phyloP scores from a whole-genome alignment of 1,140 invertebrate genomes.

The Bombus superbus region DNA sequence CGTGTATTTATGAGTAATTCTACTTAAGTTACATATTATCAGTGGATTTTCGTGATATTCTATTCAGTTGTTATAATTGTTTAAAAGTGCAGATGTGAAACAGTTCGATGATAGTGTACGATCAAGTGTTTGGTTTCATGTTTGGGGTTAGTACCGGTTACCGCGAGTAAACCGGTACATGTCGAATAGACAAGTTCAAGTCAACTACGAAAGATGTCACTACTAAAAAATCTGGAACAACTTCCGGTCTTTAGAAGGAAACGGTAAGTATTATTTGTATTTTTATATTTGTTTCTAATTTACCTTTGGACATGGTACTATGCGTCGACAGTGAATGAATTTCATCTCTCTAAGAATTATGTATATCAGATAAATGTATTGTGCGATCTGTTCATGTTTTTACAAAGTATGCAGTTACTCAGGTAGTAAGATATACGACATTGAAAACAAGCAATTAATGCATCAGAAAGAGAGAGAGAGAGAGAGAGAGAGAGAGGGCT shows the following conservation, averaged over 20 bases:
- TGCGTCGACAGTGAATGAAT: neutral
- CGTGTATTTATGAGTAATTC: slow-evolving; percentile 30
- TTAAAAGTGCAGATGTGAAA: slow-evolving; percentile 5
- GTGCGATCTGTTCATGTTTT: neutral
- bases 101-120: slow-evolving; percentile 5
- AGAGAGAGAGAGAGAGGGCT: neutral
- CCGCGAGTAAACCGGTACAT: slow-evolving; percentile 46
- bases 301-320: neutral
- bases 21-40: neutral
- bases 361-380: neutral
- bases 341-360: neutral
- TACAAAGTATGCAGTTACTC: neutral
- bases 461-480: neutral
- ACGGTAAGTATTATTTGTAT: slow-evolving; percentile 39
- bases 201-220: slow-evolving; percentile 42
- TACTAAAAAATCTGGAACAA: slow-evolving; percentile 3
- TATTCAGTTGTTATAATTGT: neutral
- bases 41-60: slow-evolving; percentile 1
- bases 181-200: slow-evolving; percentile 20
- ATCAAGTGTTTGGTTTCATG: slow-evolving; percentile 20
- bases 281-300: neutral
- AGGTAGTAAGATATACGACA: neutral
- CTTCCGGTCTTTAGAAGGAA: slow-evolving; percentile 38
- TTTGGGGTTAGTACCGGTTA: slow-evolving; percentile 51
- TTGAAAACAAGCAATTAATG: neutral